Base-by-base conservation (phyloP, 2,888 invertebrate species). In the Cheilosia vulpina region DNA sequence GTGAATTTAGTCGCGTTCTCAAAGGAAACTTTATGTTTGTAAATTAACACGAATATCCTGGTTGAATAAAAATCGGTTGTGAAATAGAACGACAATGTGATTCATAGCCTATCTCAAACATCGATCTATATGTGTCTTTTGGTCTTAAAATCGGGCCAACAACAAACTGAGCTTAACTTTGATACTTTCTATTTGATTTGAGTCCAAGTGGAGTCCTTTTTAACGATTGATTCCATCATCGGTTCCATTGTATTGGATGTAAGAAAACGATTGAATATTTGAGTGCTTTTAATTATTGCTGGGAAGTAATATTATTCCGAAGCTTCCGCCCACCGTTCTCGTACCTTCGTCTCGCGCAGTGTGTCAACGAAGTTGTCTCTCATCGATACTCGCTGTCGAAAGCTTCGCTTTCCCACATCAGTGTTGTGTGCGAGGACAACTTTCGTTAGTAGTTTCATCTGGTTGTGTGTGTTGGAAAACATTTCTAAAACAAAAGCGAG, bases 331-430 rank as follows among this genome's bases (percentile, higher is more conserved):
- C 45, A 65, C 19, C 41, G 34, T 77, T 58, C 65, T 38, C 13
- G 13, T 41, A 19, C 38, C 45, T 53, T 24, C 47, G 45, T 50
- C 72, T 68, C 72, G 55, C 78, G 53, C 77, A 58, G 57, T 58
- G 68, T 45, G 4, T 41, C 31, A 15, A 19, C 6, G 7, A 41
- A 38, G 4, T 62, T 47, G 50, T 7, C 79, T 84, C 84, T 79
- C 84, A 75, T 80, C 84, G 84, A 84, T 87, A 84, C 87, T 90
- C 84, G 78, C 69, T 83, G 72, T 21, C 19, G 15, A 79, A 75
- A 82, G 73, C 77, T 87, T 88, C 87, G 81, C 87, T 81, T 75
- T 15, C 43, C 17, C 21, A 24, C 11, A 6, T 24, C 21, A 2
- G 9, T 65, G 77, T 47, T 58, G 77, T 72, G 24, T 65, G 27